Base-by-base conservation (phyloP, 2,888 invertebrate genomes). In the Osedax fenrisi region DNA sequence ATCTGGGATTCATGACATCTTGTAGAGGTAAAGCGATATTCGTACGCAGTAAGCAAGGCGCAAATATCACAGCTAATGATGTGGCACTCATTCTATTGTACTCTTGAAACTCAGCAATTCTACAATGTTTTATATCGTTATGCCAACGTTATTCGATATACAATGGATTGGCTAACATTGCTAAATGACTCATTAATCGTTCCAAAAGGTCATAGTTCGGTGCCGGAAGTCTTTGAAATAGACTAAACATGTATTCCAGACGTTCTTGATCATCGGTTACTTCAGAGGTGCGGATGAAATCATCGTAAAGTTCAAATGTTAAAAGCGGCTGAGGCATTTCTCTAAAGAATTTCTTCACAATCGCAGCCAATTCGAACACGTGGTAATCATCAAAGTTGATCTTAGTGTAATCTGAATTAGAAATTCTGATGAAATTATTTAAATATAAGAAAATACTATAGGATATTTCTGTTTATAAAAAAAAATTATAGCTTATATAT, bases 271-370 rank as follows among this genome's bases (percentile, higher is more conserved):
- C 88, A 84, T 92, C 91, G 13, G 90, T 88, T 79, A 93, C 88
- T 85, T 91, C 91, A 2, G 93, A 90, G 64, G 92, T 92, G 78
- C 92, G 89, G 77, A 95, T 88, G 85, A 94, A 93, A 86, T 94
- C 94, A 85, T 94, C 94, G 84, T 94, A 95, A 78, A 92, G 90
- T 83, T 94, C 94, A 86, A 90, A 94, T 72, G 94, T 93, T 79
- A 95, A 87, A 79, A 95, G 86, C 23, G 94, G 94, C 84, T 94
- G 94, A 21, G 93, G 92, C 89, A 95, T 90, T 83, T 94, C 94
- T 59, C 94, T 88, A 84, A 94, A 89, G 86, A 93, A 93, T 86
- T 83, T 80, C 86, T 95, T 95, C 76, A 94, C 87, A 27, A 92
- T 91, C 56, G 92, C 91, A 0, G 94, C 91, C 75, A 94, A 86